phyloP scores from a whole-genome alignment of 2,113 vertebrate species.

The Desmodus rotundus region DNA sequence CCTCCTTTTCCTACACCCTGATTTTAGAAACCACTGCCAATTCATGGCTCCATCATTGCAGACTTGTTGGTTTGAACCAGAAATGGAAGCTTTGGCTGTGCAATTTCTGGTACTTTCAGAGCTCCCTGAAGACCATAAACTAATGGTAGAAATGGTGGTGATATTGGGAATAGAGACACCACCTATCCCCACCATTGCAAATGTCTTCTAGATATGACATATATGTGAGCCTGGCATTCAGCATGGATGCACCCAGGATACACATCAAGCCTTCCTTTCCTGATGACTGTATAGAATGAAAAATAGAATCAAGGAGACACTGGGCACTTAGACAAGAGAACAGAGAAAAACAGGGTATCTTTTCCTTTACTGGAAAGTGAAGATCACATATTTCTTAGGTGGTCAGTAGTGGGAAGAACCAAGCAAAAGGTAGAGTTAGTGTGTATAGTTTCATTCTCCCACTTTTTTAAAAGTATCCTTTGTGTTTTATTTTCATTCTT shows the following conservation, averaged over 20 bases:
- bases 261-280: not conserved
- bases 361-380: not conserved
- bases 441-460: not conserved
- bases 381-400: not conserved
- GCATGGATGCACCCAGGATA: not conserved
- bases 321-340: not conserved
- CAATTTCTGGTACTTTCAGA: not conserved
- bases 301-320: not conserved
- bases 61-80: not conserved
- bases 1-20: not conserved
- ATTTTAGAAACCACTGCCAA: not conserved
- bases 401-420: not conserved
- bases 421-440: not conserved
- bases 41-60: not conserved
- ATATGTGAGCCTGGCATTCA: not conserved
- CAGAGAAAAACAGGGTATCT: not conserved
- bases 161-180: not conserved
- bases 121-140: not conserved
- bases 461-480: not conserved
- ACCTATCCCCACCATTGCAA: fast-evolving
- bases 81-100: not conserved
- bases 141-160: not conserved
- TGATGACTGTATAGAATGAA: not conserved
- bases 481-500: not conserved
- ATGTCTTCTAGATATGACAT: not conserved